Conservation (phyloP, 2,888 invertebrate species). For the Saturnia japonica region DNA sequence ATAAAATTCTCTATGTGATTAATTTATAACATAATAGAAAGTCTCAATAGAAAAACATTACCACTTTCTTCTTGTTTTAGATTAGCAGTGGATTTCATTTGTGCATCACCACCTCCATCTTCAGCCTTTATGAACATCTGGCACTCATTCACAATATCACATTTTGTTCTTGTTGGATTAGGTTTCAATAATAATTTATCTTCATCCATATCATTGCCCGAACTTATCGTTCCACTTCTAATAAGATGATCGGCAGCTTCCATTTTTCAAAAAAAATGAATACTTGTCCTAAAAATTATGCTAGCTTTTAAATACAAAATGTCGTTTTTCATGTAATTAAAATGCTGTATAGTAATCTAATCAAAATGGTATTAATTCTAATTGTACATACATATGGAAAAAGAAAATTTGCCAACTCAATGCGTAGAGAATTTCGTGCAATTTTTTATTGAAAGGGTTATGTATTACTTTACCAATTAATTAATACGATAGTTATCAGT, state of each 20-base stretch:
- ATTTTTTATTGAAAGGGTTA: neutral
- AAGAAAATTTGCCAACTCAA: slow-evolving; percentile 35
- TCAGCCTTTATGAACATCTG: slow-evolving; percentile 71
- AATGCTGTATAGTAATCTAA: too few relatives aligned
- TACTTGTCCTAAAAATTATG: neutral
- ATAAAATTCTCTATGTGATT: too few relatives aligned
- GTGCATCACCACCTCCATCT: slow-evolving; percentile 71
- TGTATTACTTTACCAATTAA: slow-evolving; percentile 4
- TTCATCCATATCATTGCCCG: slow-evolving; percentile 42
- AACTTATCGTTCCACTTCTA: slow-evolving; percentile 39
- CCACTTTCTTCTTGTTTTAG: slow-evolving; percentile 43
- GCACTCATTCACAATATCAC: slow-evolving; percentile 72
- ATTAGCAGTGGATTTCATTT: slow-evolving; percentile 45
- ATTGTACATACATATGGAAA: neutral
- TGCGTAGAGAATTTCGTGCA: slow-evolving; percentile 12
- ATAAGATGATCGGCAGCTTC: slow-evolving; percentile 57
- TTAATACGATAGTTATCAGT: neutral
- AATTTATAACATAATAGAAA: too few relatives aligned
- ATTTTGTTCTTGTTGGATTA: slow-evolving; percentile 52
- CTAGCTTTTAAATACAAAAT: neutral
- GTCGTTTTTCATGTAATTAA: neutral
- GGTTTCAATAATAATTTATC: slow-evolving; percentile 48
- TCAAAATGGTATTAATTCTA: too few relatives aligned
- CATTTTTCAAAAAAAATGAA: slow-evolving; percentile 44
- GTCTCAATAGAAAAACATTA: slow-evolving; percentile 28